A percentile compares a stretch with the other conserved stretches of the same genome.
Evolutionary conservation across 2,113 vertebrate genomes (phyloP).

Genomic region (Syngnathus typhle): DNA sequence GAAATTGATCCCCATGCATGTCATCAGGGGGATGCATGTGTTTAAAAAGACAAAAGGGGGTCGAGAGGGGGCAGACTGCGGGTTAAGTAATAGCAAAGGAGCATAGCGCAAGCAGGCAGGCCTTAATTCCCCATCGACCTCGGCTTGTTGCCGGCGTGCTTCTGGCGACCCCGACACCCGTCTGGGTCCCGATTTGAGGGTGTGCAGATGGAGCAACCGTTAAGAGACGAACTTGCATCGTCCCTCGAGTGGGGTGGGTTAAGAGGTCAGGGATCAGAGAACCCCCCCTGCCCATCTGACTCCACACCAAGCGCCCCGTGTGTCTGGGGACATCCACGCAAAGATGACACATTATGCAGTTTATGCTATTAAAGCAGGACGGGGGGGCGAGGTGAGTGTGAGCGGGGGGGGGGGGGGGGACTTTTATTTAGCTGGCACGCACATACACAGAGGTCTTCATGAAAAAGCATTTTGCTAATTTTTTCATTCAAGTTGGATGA

Average conservation of each 20-base stretch:
- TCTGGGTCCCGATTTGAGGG: conserved; percentile 26
- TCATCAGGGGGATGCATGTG: conserved; percentile 32
- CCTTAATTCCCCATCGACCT: conserved; percentile 55
- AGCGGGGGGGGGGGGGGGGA: not conserved
- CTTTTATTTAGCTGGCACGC: conserved; percentile 53
- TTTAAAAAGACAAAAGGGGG: conserved; percentile 16
- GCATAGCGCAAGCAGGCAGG: not conserved
- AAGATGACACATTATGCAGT: conserved; percentile 48
- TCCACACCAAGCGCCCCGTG: conserved; percentile 19
- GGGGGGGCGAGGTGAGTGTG: not conserved
- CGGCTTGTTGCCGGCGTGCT: conserved; percentile 46
- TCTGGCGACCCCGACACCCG: conserved; percentile 53
- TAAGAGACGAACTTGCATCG: conserved; percentile 40
- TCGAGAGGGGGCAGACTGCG: conserved; percentile 2
- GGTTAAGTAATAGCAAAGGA: conserved; percentile 32
- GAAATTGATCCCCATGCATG: conserved; percentile 2
- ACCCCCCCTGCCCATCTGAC: conserved; percentile 19
- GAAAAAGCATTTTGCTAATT: conserved; percentile 14
- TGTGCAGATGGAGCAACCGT: conserved; percentile 66
- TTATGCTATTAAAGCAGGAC: conserved; percentile 53
- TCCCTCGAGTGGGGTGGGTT: conserved; percentile 36
- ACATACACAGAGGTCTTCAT: not conserved
- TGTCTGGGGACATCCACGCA: conserved; percentile 32
- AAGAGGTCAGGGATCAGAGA: conserved; percentile 62
- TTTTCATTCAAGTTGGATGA: not conserved